Evolutionary conservation across 2,888 invertebrate species (phyloP), one percentile per base, ranked within the genome.

Genomic region (Mimachlamys varia): DNA sequence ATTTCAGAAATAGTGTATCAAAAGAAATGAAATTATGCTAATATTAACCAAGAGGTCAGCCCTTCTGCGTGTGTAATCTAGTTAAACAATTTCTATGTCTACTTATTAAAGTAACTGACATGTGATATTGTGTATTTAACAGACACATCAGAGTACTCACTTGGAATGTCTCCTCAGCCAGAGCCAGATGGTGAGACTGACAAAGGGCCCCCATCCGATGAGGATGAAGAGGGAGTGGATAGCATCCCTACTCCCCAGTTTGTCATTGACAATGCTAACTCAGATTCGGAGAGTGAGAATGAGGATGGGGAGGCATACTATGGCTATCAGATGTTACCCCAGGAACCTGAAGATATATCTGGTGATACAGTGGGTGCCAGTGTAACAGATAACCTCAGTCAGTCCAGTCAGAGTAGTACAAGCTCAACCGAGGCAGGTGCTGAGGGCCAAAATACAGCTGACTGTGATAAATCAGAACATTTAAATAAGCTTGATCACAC

Each of bases 261-360:
- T 76, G 76, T 76, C 76, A 76, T 76, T 76, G 76, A 76, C 76
- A 33, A 76, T 76, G 76, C 76, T 76, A 76, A 76, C 76, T 76
- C 76, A 10, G 76, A 76, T 10, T 76, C 76, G 0, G 76, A 76
- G 76, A 76, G 76, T 33, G 76, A 76, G 27, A 33, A 27, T 76
- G 76, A 76, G 27, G 76, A 76, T 76, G 76, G 76, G 76, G 76
- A 76, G 0, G 13, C 33, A 33, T 76, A 76, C 33, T 76, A 76
- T 76, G 76, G 76, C 7, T 76, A 76, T 33, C 76, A 76, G 33
- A 76, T 76, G 76, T 76, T 76, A 22, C 76, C 76, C 27, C 76
- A 76, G 76, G 76, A 76, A 76, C 76, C 76, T 33, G 76, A 76
- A 0, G 76, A 76, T 27, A 33, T 76, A 76, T 22, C 76, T 76